Base-by-base conservation (phyloP, 2,113 vertebrate genomes). In the Acrocephalus kingi region DNA sequence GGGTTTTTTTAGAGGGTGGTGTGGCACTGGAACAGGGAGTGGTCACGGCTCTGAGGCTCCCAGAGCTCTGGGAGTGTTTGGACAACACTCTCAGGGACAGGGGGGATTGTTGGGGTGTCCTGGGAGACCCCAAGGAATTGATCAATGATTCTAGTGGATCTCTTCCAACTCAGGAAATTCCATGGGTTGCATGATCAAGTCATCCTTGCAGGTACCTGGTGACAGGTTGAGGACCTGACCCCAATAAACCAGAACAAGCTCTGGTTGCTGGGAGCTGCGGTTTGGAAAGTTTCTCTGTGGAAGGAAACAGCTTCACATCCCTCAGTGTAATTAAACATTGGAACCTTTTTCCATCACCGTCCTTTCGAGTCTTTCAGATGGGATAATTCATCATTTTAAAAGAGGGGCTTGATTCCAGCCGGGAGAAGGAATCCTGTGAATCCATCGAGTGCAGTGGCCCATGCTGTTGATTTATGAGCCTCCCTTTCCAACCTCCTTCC, bases 31-130 rank as follows among this genome's bases (percentile, higher is more conserved):
- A 62, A 1, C 8, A 55, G n/a, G 41, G 41, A 55, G 2, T 35
- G 78, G 17, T 1, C 3, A 31, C 0, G 0, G 1, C 0, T 55
- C 71, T 45, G 23, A 15, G 10, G 28, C 71, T 68, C 17, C 7
- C 55, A 76, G 41, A 63, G 41, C 41, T 63, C 41, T 25, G 15
- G 72, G 21, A 43, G 8, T 0, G 0, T 43, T 63, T 43, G 56
- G 35, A 49, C 12, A 76, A 11, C 0, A 1, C 13, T 52, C 23
- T 41, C 41, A 83, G 55, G 46, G 25, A 4, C 48, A 33, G 8
- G 7, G 6, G 41, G 48, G 79, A 14, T 49, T 56, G 25, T 33
- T 63, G 79, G n/a, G 39, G 5, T 63, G 48, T n/a, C 41, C 13
- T 22, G 10, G 19, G 28, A 56, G 28, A 63, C 23, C 28, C n/a